Percentiles rank a stretch among this genome's conserved stretches.
Conservation (phyloP, 2,888 invertebrate genomes). For the Trypoxylon attenuatum region DNA sequence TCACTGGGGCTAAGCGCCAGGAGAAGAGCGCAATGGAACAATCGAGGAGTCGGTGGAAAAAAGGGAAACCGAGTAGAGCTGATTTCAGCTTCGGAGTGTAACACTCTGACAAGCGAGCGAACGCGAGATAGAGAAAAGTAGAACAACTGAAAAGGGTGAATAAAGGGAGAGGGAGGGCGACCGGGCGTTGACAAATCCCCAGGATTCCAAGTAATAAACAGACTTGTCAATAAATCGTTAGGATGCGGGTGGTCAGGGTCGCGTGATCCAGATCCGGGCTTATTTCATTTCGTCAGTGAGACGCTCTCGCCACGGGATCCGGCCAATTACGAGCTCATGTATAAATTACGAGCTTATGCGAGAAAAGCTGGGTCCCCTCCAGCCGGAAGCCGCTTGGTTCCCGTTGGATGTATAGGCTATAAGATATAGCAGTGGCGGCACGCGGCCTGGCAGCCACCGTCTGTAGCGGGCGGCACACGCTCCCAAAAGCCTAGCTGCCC, state of each 20-base stretch:
- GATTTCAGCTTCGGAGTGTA: too few relatives aligned
- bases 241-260: background rate
- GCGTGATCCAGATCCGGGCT: conserved; percentile 21
- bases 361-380: conserved; percentile 41
- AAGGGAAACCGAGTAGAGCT: too few relatives aligned
- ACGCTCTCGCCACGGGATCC: conserved; percentile 42
- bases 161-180: too few relatives aligned
- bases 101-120: too few relatives aligned
- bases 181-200: background rate
- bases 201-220: conserved; percentile 17
- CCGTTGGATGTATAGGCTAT: too few relatives aligned
- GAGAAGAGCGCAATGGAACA: too few relatives aligned
- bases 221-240: conserved; percentile 34
- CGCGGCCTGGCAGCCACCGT: conserved; percentile 7
- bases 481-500: conserved; percentile 32
- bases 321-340: conserved; percentile 49
- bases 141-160: too few relatives aligned
- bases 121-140: too few relatives aligned
- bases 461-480: conserved; percentile 31
- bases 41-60: too few relatives aligned
- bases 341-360: conserved; percentile 56
- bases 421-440: too few relatives aligned
- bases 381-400: conserved; percentile 10
- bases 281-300: conserved; percentile 47
- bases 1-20: too few relatives aligned